phyloP scores from a whole-genome alignment of 1,140 invertebrate species.

The Drosophila littoralis region DNA sequence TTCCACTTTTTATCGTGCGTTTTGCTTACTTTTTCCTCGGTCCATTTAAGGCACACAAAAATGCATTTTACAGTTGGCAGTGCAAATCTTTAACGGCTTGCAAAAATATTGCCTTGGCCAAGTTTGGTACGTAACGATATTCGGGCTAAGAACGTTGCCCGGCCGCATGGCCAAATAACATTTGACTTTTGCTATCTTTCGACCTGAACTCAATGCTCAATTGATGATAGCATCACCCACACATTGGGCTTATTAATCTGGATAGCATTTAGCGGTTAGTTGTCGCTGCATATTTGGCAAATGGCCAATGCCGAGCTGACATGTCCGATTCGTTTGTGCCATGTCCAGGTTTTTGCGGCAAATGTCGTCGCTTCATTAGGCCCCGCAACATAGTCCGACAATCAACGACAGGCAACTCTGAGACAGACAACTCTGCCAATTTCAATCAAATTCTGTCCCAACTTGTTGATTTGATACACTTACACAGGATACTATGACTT shows the following conservation, averaged over 20 bases:
- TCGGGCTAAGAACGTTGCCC: slow-evolving; percentile 33
- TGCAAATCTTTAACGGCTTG: slow-evolving; percentile 74
- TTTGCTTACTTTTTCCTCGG: slow-evolving; percentile 66
- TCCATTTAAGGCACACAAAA: slow-evolving; percentile 73
- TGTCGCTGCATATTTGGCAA: slow-evolving; percentile 66
- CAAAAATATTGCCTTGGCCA: slow-evolving; percentile 74
- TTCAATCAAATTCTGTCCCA: slow-evolving; percentile 72
- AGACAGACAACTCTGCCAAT: slow-evolving; percentile 76
- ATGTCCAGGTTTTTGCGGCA: slow-evolving; percentile 44
- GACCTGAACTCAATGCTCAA: slow-evolving; percentile 25
- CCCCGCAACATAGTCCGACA: slow-evolving; percentile 36
- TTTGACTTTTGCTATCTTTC: slow-evolving; percentile 74
- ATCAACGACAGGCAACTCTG: slow-evolving; percentile 32
- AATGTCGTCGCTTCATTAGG: slow-evolving; percentile 79
- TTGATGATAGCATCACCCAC: slow-evolving; percentile 35
- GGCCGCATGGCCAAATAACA: slow-evolving; percentile 44
- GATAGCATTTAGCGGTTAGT: slow-evolving; percentile 72
- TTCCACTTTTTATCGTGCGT: slow-evolving; percentile 66
- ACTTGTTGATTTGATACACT: slow-evolving; percentile 36
- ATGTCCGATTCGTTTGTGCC: slow-evolving; percentile 36
- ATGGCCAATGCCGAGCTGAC: slow-evolving; percentile 44
- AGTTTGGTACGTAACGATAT: slow-evolving; percentile 65
- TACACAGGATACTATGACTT: neutral
- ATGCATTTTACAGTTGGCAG: slow-evolving; percentile 76
- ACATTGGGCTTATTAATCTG: slow-evolving; percentile 72